phyloP scores from a whole-genome alignment of 2,113 vertebrate species.

The Brachyhypopomus gauderio region DNA sequence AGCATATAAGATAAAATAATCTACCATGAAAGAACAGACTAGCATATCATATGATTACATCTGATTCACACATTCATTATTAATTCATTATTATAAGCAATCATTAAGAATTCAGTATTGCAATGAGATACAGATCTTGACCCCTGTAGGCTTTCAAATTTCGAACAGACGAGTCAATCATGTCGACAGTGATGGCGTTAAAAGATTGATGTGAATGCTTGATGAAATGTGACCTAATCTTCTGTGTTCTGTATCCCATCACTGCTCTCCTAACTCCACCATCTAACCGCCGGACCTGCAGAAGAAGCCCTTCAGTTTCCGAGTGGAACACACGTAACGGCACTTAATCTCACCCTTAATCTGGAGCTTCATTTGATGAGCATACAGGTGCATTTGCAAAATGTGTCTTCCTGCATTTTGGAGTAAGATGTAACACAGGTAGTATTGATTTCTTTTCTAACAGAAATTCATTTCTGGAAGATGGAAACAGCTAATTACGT shows the following conservation, averaged over 20 bases:
- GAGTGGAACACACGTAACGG: background rate
- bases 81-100: conserved; percentile 9
- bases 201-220: conserved; percentile 11
- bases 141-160: conserved; percentile 3
- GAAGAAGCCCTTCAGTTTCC: too few relatives aligned
- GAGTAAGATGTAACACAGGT: background rate
- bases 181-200: conserved; percentile 34
- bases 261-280: background rate
- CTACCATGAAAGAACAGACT: background rate
- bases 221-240: background rate
- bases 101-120: conserved; percentile 7
- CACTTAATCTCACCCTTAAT: background rate
- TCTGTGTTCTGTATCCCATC: background rate
- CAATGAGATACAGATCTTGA: conserved; percentile 29
- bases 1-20: too few relatives aligned
- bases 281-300: background rate
- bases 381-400: too few relatives aligned
- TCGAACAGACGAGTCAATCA: conserved; percentile 23
- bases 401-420: too few relatives aligned
- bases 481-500: conserved; percentile 14
- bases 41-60: background rate
- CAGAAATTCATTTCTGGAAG: conserved; percentile 30
- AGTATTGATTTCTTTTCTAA: conserved; percentile 33
- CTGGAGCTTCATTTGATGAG: too few relatives aligned
- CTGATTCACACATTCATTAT: conserved; percentile 7